Percentiles rank a stretch among this genome's conserved stretches.
phyloP scores from a whole-genome alignment of 1,140 invertebrate genomes.

The Lepidostoma basale region DNA sequence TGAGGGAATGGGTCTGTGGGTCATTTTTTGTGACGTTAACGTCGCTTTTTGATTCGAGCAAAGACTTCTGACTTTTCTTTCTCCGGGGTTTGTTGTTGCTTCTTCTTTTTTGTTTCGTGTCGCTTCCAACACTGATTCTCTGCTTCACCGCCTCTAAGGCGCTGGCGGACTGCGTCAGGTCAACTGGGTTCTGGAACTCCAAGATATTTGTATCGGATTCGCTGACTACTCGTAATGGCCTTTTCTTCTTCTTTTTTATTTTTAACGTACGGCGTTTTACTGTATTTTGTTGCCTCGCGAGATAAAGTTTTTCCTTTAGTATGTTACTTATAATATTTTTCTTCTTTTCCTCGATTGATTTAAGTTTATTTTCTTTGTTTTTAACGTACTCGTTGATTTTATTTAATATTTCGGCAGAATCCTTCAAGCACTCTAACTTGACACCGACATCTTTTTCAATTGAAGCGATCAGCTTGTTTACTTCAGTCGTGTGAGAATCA shows the following conservation, averaged over 20 bases:
- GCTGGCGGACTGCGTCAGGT: not conserved
- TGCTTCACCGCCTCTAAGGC: not conserved
- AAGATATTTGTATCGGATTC: not conserved
- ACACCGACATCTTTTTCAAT: not conserved
- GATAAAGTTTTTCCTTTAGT: not conserved
- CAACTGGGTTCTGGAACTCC: not conserved
- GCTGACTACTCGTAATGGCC: not conserved
- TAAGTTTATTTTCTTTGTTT: not conserved
- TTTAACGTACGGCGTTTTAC: not conserved
- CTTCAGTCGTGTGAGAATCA: not conserved
- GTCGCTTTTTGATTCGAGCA: not conserved
- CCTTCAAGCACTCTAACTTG: not conserved
- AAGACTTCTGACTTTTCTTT: not conserved
- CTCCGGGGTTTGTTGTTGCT: not conserved
- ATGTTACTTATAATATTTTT: slow-evolving; percentile 8
- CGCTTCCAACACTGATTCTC: not conserved
- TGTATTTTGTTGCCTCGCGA: not conserved
- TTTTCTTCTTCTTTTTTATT: not conserved
- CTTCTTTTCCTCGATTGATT: not conserved
- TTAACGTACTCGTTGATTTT: slow-evolving; percentile 9
- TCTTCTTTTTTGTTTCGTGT: not conserved
- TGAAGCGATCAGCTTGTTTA: not conserved
- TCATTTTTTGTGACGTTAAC: not conserved
- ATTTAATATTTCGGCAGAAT: not conserved
- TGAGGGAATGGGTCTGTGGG: not conserved